A percentile compares a stretch with the other conserved stretches of the same genome.
Conservation (phyloP, 2,888 invertebrate species). For the Drosophila pseudotalamancana region DNA sequence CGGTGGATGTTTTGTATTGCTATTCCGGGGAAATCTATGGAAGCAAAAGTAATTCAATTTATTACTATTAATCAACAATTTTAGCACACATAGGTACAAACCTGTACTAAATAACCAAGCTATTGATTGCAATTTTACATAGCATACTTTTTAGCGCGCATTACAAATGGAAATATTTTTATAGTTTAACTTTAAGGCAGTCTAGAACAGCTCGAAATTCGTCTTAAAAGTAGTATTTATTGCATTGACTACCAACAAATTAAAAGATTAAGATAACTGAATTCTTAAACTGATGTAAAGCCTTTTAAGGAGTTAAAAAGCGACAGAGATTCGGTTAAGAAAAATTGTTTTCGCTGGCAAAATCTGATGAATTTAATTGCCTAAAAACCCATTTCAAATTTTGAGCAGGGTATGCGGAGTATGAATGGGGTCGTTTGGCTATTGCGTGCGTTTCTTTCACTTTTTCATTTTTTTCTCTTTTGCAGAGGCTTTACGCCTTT, state of each 20-base stretch:
- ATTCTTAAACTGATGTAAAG: conserved; percentile 1
- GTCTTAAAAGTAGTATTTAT: background rate
- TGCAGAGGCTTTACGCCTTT: conserved; percentile 44
- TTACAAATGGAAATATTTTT: background rate
- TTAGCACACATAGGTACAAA: background rate
- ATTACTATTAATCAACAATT: background rate
- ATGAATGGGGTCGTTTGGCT: background rate
- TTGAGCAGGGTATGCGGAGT: background rate
- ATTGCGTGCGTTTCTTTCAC: conserved; percentile 56
- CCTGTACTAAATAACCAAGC: background rate
- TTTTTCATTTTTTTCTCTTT: conserved; percentile 16
- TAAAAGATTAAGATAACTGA: conserved; percentile 9
- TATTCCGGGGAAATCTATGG: too few species aligned
- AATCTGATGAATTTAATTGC: conserved; percentile 66
- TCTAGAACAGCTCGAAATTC: background rate
- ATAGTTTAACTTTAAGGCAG: background rate
- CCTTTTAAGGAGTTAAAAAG: background rate
- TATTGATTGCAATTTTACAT: background rate
- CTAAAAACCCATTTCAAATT: conserved; percentile 40
- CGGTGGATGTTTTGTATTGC: background rate
- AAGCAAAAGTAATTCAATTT: too few species aligned
- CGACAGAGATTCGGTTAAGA: background rate
- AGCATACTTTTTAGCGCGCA: conserved; percentile 12
- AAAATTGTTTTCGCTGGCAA: conserved; percentile 14
- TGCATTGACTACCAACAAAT: background rate